Evolutionary conservation across 64 coral and sea anemone species (phyloP), one percentile per base, ranked within the genome.

Genomic region (Catalaphyllia jardinei): DNA sequence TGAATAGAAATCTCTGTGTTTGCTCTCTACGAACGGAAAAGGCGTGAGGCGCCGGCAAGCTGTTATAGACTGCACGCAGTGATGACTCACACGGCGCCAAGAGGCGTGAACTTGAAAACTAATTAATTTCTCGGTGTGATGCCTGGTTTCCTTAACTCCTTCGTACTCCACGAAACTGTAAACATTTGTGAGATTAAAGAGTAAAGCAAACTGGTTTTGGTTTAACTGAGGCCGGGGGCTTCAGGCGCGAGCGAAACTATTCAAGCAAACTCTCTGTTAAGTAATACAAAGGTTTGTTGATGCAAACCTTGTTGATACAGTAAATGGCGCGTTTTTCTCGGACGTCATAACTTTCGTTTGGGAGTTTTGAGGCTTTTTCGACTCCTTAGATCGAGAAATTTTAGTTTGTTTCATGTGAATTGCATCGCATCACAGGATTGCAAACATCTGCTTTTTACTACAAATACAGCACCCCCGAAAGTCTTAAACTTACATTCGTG

Each of bases 61-160:
- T 92, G 82, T 25, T 80, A 71, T 24, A 51, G 29, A 29, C 25
- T 29, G 1, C 90, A 71, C 62, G 76, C 76, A 35, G 90, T 4
- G 90, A 10, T 67, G 49, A 73, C 31, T 88, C 72, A 87, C 83
- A 75, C n/a, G 39, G 83, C 27, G 90, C 4, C 75, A 54, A 79
- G 73, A 67, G 86, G 86, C 90, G 86, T 62, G 86, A 87, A 50
- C 24, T 13, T 60, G 29, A 92, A 92, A 92, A 92, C 82, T 87
- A 92, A 92, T 92, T 92, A 92, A 87, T 78, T 35, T 86, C 90
- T 30, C 90, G 73, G 83, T 71, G 73, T 92, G 90, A 79, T 72
- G 46, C 73, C 74, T 22, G 81, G 81, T 85, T 51, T 85, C 81
- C 42, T 85, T 49, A 85, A 85, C 81, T 85, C 39, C 22, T 12